Percentiles rank a stretch among this genome's conserved stretches.
These are phyloP conservation scores for Cheilosia variabilis DNA, from an alignment of 2,888 invertebrate species.

Conservation along the genomic window DNA sequence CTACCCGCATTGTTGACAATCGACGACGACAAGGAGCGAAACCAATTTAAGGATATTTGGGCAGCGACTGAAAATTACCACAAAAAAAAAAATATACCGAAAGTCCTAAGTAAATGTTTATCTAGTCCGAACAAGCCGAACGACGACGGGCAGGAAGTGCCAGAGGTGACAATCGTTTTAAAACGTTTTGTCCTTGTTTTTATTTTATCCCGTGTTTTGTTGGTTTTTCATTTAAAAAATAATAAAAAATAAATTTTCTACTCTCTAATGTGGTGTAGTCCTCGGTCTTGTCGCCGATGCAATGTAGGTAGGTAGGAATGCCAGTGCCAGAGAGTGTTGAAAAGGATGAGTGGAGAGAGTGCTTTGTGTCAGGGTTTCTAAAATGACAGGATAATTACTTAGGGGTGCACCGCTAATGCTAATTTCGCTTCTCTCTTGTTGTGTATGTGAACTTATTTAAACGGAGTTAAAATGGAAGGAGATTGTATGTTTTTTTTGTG, in stretches of 20 bases:
- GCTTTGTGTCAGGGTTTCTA: conserved; percentile 54
- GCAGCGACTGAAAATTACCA: neutral
- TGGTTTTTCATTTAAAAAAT: conserved; percentile 69
- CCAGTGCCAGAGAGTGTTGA: conserved; percentile 22
- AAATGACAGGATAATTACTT: conserved; percentile 74
- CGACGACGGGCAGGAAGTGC: conserved; percentile 65
- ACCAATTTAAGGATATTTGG: conserved; percentile 70
- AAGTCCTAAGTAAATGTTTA: conserved; percentile 64
- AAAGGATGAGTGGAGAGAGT: conserved; percentile 41
- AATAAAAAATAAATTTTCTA: conserved; percentile 44
- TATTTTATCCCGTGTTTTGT: conserved; percentile 58
- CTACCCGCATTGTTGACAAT: conserved; percentile 55
- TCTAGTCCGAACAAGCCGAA: conserved; percentile 35
- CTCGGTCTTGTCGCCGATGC: neutral
- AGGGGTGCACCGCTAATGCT: conserved; percentile 73
- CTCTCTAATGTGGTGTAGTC: conserved; percentile 9
- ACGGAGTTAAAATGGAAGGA: conserved; percentile 61
- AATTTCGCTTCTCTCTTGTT: conserved; percentile 44
- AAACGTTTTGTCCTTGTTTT: conserved; percentile 40
- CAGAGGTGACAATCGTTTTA: conserved; percentile 69
- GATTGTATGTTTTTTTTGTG: conserved; percentile 40
- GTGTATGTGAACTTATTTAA: conserved; percentile 67
- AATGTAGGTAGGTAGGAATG: neutral
- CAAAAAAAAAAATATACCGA: conserved; percentile 25
- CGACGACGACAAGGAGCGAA: conserved; percentile 53